Base-by-base conservation (phyloP, 2,797 vertebrate genomes). In the Threskiornis aethiopicus region DNA sequence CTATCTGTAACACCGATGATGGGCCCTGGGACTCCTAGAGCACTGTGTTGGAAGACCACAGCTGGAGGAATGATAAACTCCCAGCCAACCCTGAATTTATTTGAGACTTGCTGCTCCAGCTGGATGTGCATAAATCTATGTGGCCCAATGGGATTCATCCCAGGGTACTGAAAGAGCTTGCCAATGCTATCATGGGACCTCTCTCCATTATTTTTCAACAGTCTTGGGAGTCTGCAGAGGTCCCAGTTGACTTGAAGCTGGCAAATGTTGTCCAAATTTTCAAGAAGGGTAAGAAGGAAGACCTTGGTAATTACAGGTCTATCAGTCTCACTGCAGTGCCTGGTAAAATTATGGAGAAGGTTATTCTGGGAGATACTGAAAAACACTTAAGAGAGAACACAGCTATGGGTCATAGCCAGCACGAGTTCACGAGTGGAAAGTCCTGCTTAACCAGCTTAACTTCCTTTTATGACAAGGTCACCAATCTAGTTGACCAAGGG, bases 101-200 rank as follows among this genome's bases (percentile, higher is more conserved):
- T 16, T 46, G 16, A 42, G 64, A 47, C 37, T 37, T 52, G 47
- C 16, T 61, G 37, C 20, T 70, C 15, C 37, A 71, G 13, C 25
- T 76, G 31, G 11, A 13, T 54, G 16, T 24, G 17, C 7, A 16
- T 81, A 39, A 18, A 46, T 41, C 6, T 31, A 6, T 54, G 25
- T 15, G 12, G 3, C 13, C 20, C 0, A 2, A 9, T 52, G 16
- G 21, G 19, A 25, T 64, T 57, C 16, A 51, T 24, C 33, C 35
- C 33, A 33, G 5, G 25, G 28, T 71, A 21, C 65, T 51, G 28
- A 29, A 71, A 44, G 20, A 65, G 6, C 11, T 58, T 33, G 29
- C 39, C 1, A 2, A 21, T 77, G 35, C 24, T 70, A 16, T 33
- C 3, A 0, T 7, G 6, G 11, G 4, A 70, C 24, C 11, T 47